Evolutionary conservation across 2,797 vertebrate genomes (phyloP), one percentile per base, ranked within the genome.

Genomic region (Scolopax rusticola): DNA sequence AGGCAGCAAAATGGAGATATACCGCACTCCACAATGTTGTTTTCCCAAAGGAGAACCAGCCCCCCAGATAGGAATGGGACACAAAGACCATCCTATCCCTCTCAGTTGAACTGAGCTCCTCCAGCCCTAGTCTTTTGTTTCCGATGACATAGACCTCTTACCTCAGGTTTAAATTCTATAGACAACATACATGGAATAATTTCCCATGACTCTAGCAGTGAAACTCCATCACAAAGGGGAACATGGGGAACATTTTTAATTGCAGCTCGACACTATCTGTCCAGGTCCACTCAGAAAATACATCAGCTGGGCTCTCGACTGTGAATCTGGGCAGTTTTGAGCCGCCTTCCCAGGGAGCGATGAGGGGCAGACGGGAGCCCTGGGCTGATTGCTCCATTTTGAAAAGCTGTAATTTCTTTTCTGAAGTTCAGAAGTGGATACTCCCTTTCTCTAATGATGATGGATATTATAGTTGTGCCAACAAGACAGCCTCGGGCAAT

Each of bases 371-470:
- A 51, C 56, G 33, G 59, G 17, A 83, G 12, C 12, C n/a, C 61
- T 67, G 32, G 10, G 6, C 5, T 0, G 0, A 47, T 27, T 63
- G 11, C 10, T 78, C 2, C 0, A 0, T 4, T 85, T 86, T 40
- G 54, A 76, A 81, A 75, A 32, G 8, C 11, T 50, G 5, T 19
- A 4, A 54, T 64, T 90, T 82, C 63, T 71, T 61, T 76, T 51
- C 75, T 71, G 64, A 90, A 43, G 40, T 53, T 93, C 53, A 33
- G 78, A 82, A 93, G 38, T 8, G 6, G 21, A 20, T 1, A 0
- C 0, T 78, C 12, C 21, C n/a, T 84, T 53, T 54, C 54, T 48
- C 25, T 64, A 61, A 33, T 1, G 9, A 15, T 41, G 60, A 47
- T 78, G 73, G 53, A 65, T 40, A 14, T 24, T 63, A 27, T 1